Conservation (phyloP, 2,888 invertebrate genomes). For the Cloeon dipterum region DNA sequence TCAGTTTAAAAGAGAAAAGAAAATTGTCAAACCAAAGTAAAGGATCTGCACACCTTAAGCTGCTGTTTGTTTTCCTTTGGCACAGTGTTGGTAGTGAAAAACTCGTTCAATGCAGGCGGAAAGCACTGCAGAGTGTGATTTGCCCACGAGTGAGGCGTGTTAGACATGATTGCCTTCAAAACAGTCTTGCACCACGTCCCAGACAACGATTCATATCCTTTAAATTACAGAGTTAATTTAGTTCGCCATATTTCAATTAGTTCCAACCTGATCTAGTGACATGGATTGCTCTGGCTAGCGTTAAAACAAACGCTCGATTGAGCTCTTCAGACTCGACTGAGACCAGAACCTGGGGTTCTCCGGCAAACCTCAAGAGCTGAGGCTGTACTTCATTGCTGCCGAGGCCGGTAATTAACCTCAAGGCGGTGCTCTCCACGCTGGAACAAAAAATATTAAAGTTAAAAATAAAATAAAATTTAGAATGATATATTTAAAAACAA, state of each 20-base stretch:
- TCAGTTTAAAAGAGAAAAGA: too few species aligned
- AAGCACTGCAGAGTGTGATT: slow-evolving; percentile 80
- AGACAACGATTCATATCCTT: slow-evolving; percentile 28
- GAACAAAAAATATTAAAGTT: slow-evolving; percentile 5
- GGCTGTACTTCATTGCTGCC: slow-evolving; percentile 91
- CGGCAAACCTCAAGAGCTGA: slow-evolving; percentile 74
- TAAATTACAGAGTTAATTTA: background rate
- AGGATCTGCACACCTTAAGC: slow-evolving; percentile 50
- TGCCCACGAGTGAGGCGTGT: slow-evolving; percentile 90
- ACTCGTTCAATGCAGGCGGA: slow-evolving; percentile 70
- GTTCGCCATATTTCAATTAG: background rate
- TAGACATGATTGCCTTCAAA: slow-evolving; percentile 70
- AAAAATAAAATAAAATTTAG: too few species aligned
- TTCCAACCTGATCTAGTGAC: slow-evolving; percentile 42
- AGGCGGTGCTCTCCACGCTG: slow-evolving; percentile 70
- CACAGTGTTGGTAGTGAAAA: slow-evolving; percentile 63
- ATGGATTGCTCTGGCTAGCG: slow-evolving; percentile 80
- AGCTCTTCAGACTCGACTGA: slow-evolving; percentile 89
- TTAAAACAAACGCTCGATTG: slow-evolving; percentile 78
- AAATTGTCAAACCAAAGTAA: too few species aligned
- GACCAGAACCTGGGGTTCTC: slow-evolving; percentile 74
- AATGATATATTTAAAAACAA: too few species aligned
- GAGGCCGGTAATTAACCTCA: slow-evolving; percentile 64
- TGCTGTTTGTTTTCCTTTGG: slow-evolving; percentile 77
- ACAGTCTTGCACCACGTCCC: slow-evolving; percentile 80